Conservation (phyloP, 1,140 invertebrate genomes). For the Drosophila sulfurigaster region DNA sequence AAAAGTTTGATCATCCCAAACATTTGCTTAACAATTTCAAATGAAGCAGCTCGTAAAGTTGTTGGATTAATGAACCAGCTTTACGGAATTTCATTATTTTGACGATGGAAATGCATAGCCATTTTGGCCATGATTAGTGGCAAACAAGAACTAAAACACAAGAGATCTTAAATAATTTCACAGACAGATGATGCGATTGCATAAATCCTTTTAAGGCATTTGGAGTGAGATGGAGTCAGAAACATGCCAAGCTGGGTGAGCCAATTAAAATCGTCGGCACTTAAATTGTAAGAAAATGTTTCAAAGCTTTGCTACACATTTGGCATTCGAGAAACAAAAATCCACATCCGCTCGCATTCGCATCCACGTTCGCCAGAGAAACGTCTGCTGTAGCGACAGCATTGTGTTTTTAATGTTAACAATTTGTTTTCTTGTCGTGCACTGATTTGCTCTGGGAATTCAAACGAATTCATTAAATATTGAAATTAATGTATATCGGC, state of each 20-base stretch:
- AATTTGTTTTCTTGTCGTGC: constrained; percentile 57
- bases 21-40: not conserved
- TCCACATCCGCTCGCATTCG: not conserved
- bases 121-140: constrained; percentile 38
- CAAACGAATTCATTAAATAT: constrained; percentile 54
- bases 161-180: constrained; percentile 48
- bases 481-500: constrained; percentile 40
- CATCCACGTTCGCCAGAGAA: constrained; percentile 20
- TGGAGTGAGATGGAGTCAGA: not conserved
- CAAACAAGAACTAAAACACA: constrained; percentile 19
- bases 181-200: constrained; percentile 61
- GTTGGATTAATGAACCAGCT: constrained; percentile 36
- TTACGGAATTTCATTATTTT: constrained; percentile 32
- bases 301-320: constrained; percentile 53
- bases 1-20: too few species aligned
- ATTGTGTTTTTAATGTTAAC: constrained; percentile 53
- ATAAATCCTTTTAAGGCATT: constrained; percentile 53
- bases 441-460: constrained; percentile 32
- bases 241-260: constrained; percentile 21
- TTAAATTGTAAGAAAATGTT: constrained; percentile 61
- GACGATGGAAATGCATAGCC: constrained; percentile 42
- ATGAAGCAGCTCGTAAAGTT: not conserved
- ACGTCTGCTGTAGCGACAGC: constrained; percentile 16
- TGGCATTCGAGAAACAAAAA: constrained; percentile 1
- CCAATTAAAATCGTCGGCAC: constrained; percentile 61